Percentiles rank a stretch among this genome's conserved stretches.
Evolutionary conservation across 2,113 vertebrate genomes (phyloP).

Genomic region (Rhodinocichla rosea): DNA sequence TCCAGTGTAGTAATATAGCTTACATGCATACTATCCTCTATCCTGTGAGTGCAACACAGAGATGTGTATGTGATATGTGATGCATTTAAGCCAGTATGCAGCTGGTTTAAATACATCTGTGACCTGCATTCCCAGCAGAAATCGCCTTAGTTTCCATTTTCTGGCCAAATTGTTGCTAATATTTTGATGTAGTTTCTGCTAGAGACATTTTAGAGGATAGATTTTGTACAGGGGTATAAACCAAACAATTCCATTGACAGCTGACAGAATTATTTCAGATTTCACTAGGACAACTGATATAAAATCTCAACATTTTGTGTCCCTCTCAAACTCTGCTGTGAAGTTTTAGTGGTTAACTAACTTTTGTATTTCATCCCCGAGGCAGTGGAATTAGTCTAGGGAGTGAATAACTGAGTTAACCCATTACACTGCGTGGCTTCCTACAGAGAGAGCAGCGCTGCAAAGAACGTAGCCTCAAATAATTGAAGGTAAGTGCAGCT

Average conservation of each 20-base stretch:
- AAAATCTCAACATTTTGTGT: neutral
- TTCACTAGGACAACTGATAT: neutral
- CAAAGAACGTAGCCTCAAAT: neutral
- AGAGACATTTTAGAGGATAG: neutral
- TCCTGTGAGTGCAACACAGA: neutral
- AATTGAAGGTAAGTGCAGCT: neutral
- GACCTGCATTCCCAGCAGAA: neutral
- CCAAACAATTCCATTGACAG: neutral
- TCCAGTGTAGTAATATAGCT: neutral
- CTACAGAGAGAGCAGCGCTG: neutral
- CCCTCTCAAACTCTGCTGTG: neutral
- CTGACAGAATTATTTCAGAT: neutral
- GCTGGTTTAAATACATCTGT: slow-evolving; percentile 9
- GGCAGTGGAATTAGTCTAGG: neutral
- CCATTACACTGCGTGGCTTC: neutral
- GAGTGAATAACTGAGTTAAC: neutral
- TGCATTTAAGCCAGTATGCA: neutral
- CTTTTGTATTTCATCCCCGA: neutral
- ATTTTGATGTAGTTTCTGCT: neutral
- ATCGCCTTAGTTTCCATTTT: neutral
- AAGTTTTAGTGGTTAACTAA: neutral
- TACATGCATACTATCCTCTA: neutral
- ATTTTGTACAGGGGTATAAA: neutral
- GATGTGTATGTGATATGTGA: neutral
- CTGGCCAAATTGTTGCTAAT: neutral